Percentiles rank a stretch among this genome's conserved stretches.
phyloP scores from a whole-genome alignment of 2,113 vertebrate species.

The Dromaius novaehollandiae region DNA sequence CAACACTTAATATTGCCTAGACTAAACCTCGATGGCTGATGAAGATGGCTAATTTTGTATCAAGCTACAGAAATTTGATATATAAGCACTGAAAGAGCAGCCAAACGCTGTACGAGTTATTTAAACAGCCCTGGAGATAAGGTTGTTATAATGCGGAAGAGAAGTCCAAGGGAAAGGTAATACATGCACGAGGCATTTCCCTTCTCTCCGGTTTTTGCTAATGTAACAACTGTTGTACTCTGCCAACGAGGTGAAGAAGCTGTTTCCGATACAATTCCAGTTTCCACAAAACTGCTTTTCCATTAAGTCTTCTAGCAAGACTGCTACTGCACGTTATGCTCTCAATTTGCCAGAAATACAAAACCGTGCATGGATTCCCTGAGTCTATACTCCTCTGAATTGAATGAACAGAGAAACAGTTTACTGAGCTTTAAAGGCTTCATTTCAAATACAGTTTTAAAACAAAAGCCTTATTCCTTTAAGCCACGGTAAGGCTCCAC shows the following conservation, averaged over 20 bases:
- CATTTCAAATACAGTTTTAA: neutral
- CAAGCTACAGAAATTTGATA: neutral
- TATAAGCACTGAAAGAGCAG: neutral
- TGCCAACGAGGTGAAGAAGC: neutral
- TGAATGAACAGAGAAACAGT: neutral
- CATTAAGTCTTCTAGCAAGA: neutral
- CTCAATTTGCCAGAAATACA: neutral
- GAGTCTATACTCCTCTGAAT: neutral
- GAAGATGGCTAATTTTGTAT: neutral
- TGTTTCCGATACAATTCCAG: neutral
- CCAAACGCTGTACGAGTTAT: neutral
- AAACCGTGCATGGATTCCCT: accelerated
- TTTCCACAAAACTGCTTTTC: neutral
- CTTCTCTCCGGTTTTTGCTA: neutral
- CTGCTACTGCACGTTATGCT: accelerated
- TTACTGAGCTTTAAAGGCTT: conserved; percentile 15
- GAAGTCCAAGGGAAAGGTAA: neutral
- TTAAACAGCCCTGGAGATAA: neutral
- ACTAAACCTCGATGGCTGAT: neutral
- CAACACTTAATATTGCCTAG: neutral
- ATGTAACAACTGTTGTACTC: neutral
- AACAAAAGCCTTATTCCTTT: conserved; percentile 46
- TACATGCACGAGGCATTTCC: neutral
- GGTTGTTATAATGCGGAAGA: neutral
- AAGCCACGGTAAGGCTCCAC: neutral